These are phyloP conservation scores for Eunapius fragilis DNA, from an alignment of 37 sponge, comb jelly and placozoan genomes.

Conservation along the genomic window DNA sequence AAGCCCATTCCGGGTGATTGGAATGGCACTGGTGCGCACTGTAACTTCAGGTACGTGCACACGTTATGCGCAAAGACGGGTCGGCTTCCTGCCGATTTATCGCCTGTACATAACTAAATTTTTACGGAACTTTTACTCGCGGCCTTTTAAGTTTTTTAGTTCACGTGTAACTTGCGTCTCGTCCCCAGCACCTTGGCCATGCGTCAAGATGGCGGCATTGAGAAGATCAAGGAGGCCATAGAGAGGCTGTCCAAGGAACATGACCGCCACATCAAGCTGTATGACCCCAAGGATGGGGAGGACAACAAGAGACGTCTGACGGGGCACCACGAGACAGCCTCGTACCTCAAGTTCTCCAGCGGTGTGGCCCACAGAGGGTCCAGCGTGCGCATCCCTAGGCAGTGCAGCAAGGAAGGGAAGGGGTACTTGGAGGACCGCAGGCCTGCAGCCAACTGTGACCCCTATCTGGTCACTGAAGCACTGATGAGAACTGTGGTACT, in stretches of 20 bases:
- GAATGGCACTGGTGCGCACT: constrained; percentile 97
- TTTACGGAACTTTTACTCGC: no score
- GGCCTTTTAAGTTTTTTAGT: no score
- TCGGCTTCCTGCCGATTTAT: no score
- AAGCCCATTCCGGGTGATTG: constrained; percentile 91
- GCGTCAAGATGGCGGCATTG: constrained; percentile 84
- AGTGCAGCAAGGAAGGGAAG: constrained; percentile 44
- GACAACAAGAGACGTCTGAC: constrained; percentile 76
- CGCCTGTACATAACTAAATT: no score
- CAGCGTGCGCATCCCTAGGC: constrained; percentile 72
- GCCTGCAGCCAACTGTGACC: constrained; percentile 93
- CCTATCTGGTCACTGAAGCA: constrained; percentile 88
- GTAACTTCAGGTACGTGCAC: constrained; percentile 62
- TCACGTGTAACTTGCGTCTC: no score
- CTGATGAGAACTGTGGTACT: constrained; percentile 80
- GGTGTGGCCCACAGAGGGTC: constrained; percentile 77
- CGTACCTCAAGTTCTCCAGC: constrained; percentile 40
- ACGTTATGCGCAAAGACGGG: no score
- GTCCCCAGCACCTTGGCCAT: constrained; percentile 85
- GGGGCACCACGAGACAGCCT: constrained; percentile 67
- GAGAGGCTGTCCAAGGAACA: constrained; percentile 74
- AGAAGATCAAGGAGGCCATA: constrained; percentile 78
- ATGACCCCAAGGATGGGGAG: constrained; percentile 81
- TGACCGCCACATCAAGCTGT: constrained; percentile 79
- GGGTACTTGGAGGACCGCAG: constrained; percentile 98